Evolutionary conservation across 1,140 invertebrate genomes (phyloP).

Genomic region (Pogonus chalceus): DNA sequence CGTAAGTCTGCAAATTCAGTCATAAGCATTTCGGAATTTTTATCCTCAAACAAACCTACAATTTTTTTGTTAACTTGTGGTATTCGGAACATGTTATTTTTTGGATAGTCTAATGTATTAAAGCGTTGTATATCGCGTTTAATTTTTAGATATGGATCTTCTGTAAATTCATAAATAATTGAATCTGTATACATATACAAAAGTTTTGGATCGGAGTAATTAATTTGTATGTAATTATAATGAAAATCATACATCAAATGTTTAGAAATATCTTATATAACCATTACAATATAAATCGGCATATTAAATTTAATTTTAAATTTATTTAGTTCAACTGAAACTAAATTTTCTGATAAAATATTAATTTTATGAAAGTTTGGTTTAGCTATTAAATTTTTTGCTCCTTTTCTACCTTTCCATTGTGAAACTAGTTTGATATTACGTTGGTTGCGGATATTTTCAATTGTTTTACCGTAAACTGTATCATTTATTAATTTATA

Average conservation of each 20-base stretch:
- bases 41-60: constrained; percentile 38
- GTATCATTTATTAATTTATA: constrained; percentile 36
- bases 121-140: not conserved
- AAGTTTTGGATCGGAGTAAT: constrained; percentile 15
- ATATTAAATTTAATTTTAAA: constrained; percentile 18
- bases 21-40: constrained; percentile 27
- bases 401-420: constrained; percentile 16
- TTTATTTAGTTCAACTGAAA: constrained; percentile 18
- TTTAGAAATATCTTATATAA: constrained; percentile 22
- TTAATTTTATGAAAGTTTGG: constrained; percentile 23
- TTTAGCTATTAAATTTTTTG: constrained; percentile 20
- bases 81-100: constrained; percentile 12
- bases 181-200: constrained; percentile 10
- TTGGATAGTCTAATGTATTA: constrained; percentile 10
- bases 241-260: constrained; percentile 24
- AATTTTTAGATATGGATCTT: constrained; percentile 10
- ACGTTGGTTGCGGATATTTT: constrained; percentile 28
- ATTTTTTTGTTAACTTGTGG: constrained; percentile 33
- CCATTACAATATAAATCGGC: constrained; percentile 20
- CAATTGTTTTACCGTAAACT: constrained; percentile 35
- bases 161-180: constrained; percentile 5
- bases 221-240: constrained; percentile 20
- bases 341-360: constrained; percentile 24
- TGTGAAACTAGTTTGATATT: constrained; percentile 25
- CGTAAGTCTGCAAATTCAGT: constrained; percentile 29